Base-by-base conservation (phyloP, 2,797 vertebrate species). In the Amniataba percoides region DNA sequence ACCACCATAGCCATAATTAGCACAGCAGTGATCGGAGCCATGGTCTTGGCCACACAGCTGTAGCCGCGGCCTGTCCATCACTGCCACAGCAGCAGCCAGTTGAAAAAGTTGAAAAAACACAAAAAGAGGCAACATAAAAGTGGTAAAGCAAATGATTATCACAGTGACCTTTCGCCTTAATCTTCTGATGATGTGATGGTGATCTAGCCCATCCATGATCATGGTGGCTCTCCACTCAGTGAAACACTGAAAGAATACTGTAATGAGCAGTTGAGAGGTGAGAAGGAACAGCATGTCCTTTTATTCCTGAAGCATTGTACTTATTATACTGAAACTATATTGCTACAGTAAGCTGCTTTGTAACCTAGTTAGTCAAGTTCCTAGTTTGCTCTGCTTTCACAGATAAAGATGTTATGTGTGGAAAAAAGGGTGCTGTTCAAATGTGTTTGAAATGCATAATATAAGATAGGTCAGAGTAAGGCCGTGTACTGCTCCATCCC, bases 381-480 rank as follows among this genome's bases (percentile, higher is more conserved):
- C 34, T 64, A 62, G 15, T 71, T 65, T 62, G 15, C 25, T 36
- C 31, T 61, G 25, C 43, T 42, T 27, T 65, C 36, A 56, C 25
- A 74, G 75, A 81, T 79, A 63, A 77, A 61, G 25, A 64, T 34
- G 57, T 78, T 76, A 60, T 49, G 40, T 65, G 64, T 67, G 59
- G 51, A 67, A 34, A 71, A 68, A 2, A 43, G 51, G 61, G 27
- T 58, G 39, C 58, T 80, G 58, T 84, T 82, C 57, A 72, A 73
- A 78, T 60, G 43, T 51, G 40, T 82, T 71, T 78, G 67, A 88
- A 71, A 71, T 87, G 27, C 56, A 62, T 52, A 66, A 67, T 59
- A 77, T 74, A 49, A 21, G 36, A 61, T 16, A 71, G 84, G 85
- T 88, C 83, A 89, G 27, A 55, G 13, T 23, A 56, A 74, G 87